These are phyloP conservation scores for Pangasius mekongensis DNA, from an alignment of 2,797 vertebrate species.

Conservation along the genomic window DNA sequence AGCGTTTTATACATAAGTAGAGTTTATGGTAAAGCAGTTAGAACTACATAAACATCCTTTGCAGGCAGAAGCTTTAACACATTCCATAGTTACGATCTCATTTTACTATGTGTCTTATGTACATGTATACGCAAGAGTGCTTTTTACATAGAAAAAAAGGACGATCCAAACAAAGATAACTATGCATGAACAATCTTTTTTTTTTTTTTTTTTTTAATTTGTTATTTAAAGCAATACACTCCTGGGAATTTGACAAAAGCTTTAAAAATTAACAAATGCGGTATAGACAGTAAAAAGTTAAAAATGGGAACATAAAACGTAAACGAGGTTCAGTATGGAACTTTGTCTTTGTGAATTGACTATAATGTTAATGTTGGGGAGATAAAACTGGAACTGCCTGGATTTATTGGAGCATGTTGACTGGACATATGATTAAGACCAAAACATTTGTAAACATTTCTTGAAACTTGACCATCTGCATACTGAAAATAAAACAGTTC, in stretches of 20 bases:
- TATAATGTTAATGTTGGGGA: conserved; percentile 17
- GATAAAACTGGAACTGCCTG: conserved; percentile 57
- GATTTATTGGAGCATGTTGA: conserved; percentile 45
- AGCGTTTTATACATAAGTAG: conserved; percentile 55
- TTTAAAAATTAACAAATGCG: conserved; percentile 44
- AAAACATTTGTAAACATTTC: conserved; percentile 46
- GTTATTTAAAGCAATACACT: conserved; percentile 55
- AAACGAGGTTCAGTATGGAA: conserved; percentile 11
- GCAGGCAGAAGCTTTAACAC: conserved; percentile 68
- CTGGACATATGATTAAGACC: conserved; percentile 41
- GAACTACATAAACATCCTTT: conserved; percentile 63
- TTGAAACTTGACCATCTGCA: conserved; percentile 49
- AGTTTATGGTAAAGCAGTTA: conserved; percentile 66
- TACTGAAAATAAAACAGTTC: conserved; percentile 55
- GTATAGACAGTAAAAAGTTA: not conserved
- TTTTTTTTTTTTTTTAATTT: conserved; percentile 41
- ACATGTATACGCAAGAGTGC: conserved; percentile 70
- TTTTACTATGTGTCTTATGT: conserved; percentile 78
- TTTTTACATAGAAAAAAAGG: conserved; percentile 64
- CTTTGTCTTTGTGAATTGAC: conserved; percentile 10
- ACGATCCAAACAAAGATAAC: conserved; percentile 63
- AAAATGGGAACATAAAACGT: not conserved
- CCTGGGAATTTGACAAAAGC: conserved; percentile 46
- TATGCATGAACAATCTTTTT: conserved; percentile 61
- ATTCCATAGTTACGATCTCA: conserved; percentile 71